Evolutionary conservation across 64 coral and sea anemone genomes (phyloP).

Genomic region (Stichodactyla helianthus): DNA sequence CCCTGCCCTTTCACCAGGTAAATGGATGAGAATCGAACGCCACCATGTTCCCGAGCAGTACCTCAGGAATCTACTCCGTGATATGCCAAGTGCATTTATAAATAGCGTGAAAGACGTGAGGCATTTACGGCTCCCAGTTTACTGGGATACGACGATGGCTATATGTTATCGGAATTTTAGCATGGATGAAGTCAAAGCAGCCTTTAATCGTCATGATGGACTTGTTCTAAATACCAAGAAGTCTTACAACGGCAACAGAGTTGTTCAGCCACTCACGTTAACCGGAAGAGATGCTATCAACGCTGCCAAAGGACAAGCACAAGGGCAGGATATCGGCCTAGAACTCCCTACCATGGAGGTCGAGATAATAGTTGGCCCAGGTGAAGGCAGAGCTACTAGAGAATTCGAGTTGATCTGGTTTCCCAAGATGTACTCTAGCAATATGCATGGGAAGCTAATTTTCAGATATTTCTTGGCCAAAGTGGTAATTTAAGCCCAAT

Average conservation of each 20-base stretch:
- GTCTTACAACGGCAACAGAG: constrained; percentile 35
- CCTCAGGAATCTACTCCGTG: constrained; percentile 11
- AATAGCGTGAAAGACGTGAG: constrained; percentile 41
- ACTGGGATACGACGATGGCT: constrained; percentile 30
- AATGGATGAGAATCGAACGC: constrained; percentile 62
- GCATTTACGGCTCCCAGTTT: constrained; percentile 47
- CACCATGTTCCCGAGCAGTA: constrained; percentile 44
- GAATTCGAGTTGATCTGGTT: constrained; percentile 31
- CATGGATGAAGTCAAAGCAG: constrained; percentile 34
- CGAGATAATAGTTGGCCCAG: constrained; percentile 17
- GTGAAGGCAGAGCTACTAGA: constrained; percentile 30
- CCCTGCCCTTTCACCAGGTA: constrained; percentile 21
- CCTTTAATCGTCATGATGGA: constrained; percentile 12
- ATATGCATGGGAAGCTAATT: constrained; percentile 39
- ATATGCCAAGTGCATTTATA: constrained; percentile 48
- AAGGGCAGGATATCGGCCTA: not conserved
- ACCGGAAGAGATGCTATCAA: constrained; percentile 10
- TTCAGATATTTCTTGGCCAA: constrained; percentile 28
- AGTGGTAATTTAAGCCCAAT: constrained; percentile 12
- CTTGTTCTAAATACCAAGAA: constrained; percentile 24
- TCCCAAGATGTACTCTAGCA: constrained; percentile 35
- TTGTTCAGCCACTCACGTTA: not conserved
- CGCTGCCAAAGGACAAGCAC: constrained; percentile 3
- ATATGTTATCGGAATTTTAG: constrained; percentile 21
- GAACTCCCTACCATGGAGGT: constrained; percentile 5